Evolutionary conservation across 1,140 invertebrate genomes (phyloP).

Genomic region (Heterodera schachtii): DNA sequence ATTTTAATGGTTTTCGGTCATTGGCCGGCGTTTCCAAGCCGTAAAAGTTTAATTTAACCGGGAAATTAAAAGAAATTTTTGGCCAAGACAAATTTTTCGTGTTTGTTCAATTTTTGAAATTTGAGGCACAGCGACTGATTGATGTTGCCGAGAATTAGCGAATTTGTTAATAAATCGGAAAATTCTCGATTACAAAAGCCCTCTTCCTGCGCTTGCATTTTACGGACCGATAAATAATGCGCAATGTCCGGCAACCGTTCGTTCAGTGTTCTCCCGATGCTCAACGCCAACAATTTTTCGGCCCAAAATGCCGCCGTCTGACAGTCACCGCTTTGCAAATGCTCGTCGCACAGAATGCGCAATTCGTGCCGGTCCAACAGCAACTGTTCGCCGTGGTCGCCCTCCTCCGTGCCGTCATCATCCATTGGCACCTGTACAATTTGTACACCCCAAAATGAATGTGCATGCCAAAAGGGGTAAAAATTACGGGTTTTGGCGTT

Average conservation of each 20-base stretch:
- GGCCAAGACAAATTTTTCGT: too few species aligned
- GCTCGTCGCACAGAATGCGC: slow-evolving; percentile 24
- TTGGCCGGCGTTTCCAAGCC: too few species aligned
- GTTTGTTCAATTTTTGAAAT: too few species aligned
- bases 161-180: too few species aligned
- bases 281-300: slow-evolving; percentile 47
- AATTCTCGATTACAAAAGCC: too few species aligned
- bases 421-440: background rate
- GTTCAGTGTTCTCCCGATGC: slow-evolving; percentile 26
- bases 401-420: background rate
- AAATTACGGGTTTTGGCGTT: background rate
- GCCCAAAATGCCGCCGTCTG: slow-evolving; percentile 51
- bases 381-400: background rate
- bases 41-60: too few species aligned
- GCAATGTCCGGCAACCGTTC: slow-evolving; percentile 50
- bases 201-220: too few species aligned
- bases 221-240: slow-evolving; percentile 42
- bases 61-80: too few species aligned
- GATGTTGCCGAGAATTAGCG: too few species aligned
- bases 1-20: background rate
- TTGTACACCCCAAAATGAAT: too few species aligned
- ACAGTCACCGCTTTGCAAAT: slow-evolving; percentile 48
- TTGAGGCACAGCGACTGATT: too few species aligned
- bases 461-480: too few species aligned
- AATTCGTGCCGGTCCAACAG: background rate